A percentile compares a stretch with the other conserved stretches of the same genome.
phyloP scores from a whole-genome alignment of 1,140 invertebrate genomes.

The Daktulosphaira vitifoliae region DNA sequence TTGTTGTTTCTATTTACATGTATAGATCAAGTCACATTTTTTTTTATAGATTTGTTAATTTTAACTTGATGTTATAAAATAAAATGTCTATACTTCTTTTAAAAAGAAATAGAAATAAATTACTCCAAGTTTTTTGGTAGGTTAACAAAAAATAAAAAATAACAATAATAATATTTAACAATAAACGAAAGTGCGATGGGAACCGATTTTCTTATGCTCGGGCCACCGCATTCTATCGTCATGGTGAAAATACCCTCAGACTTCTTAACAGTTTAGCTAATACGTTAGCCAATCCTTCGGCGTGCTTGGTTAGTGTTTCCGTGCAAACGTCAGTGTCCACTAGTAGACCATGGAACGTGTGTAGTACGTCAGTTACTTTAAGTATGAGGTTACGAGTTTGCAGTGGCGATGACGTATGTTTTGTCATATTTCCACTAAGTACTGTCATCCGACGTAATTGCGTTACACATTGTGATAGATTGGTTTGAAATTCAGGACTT shows the following conservation, averaged over 20 bases:
- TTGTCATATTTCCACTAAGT: conserved; percentile 59
- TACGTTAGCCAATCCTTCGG: conserved; percentile 69
- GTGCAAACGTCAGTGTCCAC: conserved; percentile 45
- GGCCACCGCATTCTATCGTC: conserved; percentile 2
- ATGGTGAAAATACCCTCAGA: conserved; percentile 69
- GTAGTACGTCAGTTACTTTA: conserved; percentile 50
- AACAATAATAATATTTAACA: too few relatives aligned
- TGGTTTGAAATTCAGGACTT: conserved; percentile 51
- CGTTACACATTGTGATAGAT: conserved; percentile 59
- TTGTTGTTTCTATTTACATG: too few relatives aligned
- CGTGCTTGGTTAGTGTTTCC: conserved; percentile 59
- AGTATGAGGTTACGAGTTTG: conserved; percentile 70
- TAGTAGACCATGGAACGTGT: conserved; percentile 35
- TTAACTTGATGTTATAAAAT: too few relatives aligned
- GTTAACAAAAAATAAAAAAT: too few relatives aligned
- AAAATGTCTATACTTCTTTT: too few relatives aligned
- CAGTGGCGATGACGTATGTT: conserved; percentile 61
- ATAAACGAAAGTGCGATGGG: too few relatives aligned
- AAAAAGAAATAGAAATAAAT: too few relatives aligned
- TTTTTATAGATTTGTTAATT: too few relatives aligned
- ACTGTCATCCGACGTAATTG: conserved; percentile 58
- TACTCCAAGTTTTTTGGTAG: too few relatives aligned
- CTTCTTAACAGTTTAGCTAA: conserved; percentile 70
- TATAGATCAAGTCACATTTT: too few relatives aligned
- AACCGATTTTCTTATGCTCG: too few relatives aligned